A percentile compares a stretch with the other conserved stretches of the same genome.
phyloP scores from a whole-genome alignment of 1,140 invertebrate genomes.

The Drosophila athabasca region DNA sequence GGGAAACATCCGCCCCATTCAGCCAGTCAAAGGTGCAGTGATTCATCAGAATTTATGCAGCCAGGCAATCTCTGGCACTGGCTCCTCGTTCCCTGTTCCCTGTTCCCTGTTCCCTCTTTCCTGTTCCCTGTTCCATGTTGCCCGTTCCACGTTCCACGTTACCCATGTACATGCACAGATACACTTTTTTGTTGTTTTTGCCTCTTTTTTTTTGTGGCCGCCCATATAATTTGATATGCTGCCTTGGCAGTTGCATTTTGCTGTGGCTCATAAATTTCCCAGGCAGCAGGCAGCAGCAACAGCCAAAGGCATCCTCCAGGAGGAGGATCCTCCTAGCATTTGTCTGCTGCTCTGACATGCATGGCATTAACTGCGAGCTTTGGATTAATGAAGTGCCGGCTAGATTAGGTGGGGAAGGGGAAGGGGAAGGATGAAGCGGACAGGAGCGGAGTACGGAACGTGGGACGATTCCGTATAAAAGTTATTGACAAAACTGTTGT shows the following conservation, averaged over 20 bases:
- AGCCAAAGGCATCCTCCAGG: background rate
- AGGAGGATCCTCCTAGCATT: slow-evolving; percentile 43
- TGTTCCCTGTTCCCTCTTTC: background rate
- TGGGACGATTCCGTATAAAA: slow-evolving; percentile 49
- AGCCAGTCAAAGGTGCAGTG: slow-evolving; percentile 59
- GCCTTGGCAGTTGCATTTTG: slow-evolving; percentile 76
- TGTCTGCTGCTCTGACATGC: slow-evolving; percentile 76
- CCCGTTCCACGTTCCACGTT: background rate
- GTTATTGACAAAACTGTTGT: slow-evolving; percentile 80
- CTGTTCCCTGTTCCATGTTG: background rate
- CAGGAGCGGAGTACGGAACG: too few species aligned
- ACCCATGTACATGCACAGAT: slow-evolving; percentile 7
- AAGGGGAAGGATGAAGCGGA: background rate
- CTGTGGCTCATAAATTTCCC: slow-evolving; percentile 72
- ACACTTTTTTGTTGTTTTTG: slow-evolving; percentile 61
- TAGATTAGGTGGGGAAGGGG: slow-evolving; percentile 67
- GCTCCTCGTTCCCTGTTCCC: slow-evolving; percentile 1
- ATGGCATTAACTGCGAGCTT: slow-evolving; percentile 74
- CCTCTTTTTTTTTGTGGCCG: slow-evolving; percentile 75
- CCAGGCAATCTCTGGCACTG: slow-evolving; percentile 13
- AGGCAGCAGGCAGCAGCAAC: slow-evolving; percentile 25
- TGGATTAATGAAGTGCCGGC: slow-evolving; percentile 77
- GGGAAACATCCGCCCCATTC: slow-evolving; percentile 23
- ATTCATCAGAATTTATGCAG: slow-evolving; percentile 81
- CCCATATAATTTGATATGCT: slow-evolving; percentile 79